Base-by-base conservation (phyloP, 92 coral and sea anemone genomes). In the Metridium senile region DNA sequence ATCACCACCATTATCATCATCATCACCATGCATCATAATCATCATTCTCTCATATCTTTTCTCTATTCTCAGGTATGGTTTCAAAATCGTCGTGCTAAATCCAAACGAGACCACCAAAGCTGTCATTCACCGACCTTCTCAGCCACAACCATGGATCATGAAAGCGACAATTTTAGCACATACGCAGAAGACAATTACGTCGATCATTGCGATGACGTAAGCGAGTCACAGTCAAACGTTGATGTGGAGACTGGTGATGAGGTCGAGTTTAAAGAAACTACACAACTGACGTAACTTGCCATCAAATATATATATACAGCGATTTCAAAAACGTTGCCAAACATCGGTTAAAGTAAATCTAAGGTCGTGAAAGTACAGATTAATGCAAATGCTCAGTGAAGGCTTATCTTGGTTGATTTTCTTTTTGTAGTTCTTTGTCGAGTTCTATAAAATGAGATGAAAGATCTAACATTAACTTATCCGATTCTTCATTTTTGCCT, bases 1-100 rank as follows among this genome's bases (percentile, higher is more conserved):
- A n/a, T n/a, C n/a, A n/a, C n/a, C n/a, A n/a, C n/a, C n/a, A n/a
- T n/a, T n/a, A n/a, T n/a, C n/a, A 39, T 39, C 49, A 39, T 39
- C 35, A 51, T 25, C 33, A 13, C 29, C 26, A 20, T 35, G 17
- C 49, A 39, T 39, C n/a, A n/a, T n/a, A n/a, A n/a, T n/a, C n/a
- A n/a, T n/a, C n/a, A n/a, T n/a, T n/a, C n/a, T n/a, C n/a, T n/a
- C n/a, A n/a, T n/a, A n/a, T n/a, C n/a, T n/a, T 13, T 39, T 39
- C 13, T 39, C 13, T 8, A n/a, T 59, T 16, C 45, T 52, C 61
- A 93, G 98, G 98, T 93, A 47, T 93, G 98, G 98, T 93, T 93
- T 67, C 98, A 93, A 79, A 93, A 93, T 84, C 93, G 98, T 23
- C 89, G 98, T 68, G 98, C 98, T 0, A 92, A 92, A 51, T 86